Base-by-base conservation (phyloP, 2,797 vertebrate species). In the Bryconaethiops microstoma region DNA sequence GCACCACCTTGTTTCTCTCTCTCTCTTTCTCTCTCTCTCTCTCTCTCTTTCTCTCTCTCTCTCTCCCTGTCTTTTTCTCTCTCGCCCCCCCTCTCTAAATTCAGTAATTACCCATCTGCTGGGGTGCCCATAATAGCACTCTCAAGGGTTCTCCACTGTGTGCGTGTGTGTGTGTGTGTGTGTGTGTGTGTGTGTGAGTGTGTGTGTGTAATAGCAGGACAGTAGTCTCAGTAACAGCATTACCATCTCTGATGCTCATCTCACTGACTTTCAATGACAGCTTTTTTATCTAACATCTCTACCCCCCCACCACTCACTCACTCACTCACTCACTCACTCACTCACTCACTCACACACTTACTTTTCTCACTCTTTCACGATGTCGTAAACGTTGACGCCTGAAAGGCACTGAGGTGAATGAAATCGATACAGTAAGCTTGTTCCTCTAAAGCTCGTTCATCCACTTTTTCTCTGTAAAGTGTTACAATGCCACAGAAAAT, bases 41-140 rank as follows among this genome's bases (percentile, higher is more conserved):
- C 35, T 96, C 96, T 96, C 96, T 97, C 96, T 96, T 96, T 96
- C 96, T 97, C 97, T 98, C 96, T 78, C 70, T 55, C 62, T 60
- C 62, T 29, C 8, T 78, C 81, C 74, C 81, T 17, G 52, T 74
- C 62, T 12, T 76, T 74, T 62, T 54, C 62, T 60, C 62, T 29
- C 16, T 12, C 96, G 97, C 96, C 97, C 97, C 97, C 96, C 97
- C 96, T 98, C 97, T 98, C 98, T 98, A 98, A 99, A 97, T 96
- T 97, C 96, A 95, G 96, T 98, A 99, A 99, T 99, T 99, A 99
- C 97, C 97, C 97, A 98, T 98, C 97, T 98, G 97, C 97, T 97
- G 98, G 96, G 93, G 96, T 96, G 96, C 96, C 97, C 96, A 96
- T 98, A 98, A 98, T 99, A 97, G 97, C 96, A 93, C 96, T 96